These are phyloP conservation scores for Heliconius nattereri DNA, from an alignment of 1,140 invertebrate species.

Conservation along the genomic window DNA sequence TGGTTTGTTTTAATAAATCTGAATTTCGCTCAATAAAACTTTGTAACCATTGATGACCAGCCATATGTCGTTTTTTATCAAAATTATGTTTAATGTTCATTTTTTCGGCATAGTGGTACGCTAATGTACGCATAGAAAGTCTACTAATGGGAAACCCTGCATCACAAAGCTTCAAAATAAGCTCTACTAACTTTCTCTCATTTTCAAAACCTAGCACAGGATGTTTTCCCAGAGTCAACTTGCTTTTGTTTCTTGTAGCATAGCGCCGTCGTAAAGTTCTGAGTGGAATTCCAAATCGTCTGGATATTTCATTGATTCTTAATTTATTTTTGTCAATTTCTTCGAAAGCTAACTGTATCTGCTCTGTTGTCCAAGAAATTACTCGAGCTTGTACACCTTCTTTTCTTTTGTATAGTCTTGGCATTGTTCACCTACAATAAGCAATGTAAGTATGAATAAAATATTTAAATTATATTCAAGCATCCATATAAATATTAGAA, in stretches of 20 bases:
- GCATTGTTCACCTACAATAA: neutral
- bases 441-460: neutral
- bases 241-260: constrained; percentile 38
- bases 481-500: too few species aligned
- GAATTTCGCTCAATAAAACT: constrained; percentile 58
- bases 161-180: constrained; percentile 51
- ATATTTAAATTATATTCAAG: neutral
- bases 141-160: constrained; percentile 49
- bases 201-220: constrained; percentile 40
- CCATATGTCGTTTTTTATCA: constrained; percentile 49
- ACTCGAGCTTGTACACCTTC: constrained; percentile 38
- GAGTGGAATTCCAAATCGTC: constrained; percentile 44
- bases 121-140: constrained; percentile 43
- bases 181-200: constrained; percentile 51
- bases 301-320: constrained; percentile 48
- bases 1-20: constrained; percentile 53
- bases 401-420: constrained; percentile 12
- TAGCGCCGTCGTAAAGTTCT: constrained; percentile 45
- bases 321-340: constrained; percentile 43
- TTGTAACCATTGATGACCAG: constrained; percentile 53
- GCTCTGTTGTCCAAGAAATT: constrained; percentile 44
- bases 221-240: constrained; percentile 25
- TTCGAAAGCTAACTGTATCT: constrained; percentile 38
- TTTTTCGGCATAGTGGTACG: constrained; percentile 54
- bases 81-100: constrained; percentile 51